phyloP scores from a whole-genome alignment of 2,113 vertebrate species.

The Vulpes vulpes region DNA sequence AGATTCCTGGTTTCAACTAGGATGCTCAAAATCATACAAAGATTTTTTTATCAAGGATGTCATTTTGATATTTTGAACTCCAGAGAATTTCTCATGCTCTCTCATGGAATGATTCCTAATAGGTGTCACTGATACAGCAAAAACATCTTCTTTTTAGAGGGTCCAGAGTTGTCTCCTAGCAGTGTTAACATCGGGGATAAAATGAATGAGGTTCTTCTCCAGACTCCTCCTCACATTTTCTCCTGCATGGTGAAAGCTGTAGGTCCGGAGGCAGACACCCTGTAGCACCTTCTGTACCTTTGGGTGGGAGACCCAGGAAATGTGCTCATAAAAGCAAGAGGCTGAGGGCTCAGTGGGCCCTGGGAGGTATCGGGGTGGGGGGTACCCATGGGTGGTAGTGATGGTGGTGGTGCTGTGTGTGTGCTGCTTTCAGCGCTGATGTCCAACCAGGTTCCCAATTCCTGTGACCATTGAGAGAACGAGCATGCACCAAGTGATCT shows the following conservation, averaged over 20 bases:
- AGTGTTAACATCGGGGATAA: background rate
- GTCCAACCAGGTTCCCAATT: background rate
- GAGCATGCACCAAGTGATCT: background rate
- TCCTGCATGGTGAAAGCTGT: background rate
- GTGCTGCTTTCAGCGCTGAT: background rate
- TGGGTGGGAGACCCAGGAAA: background rate
- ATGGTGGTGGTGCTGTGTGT: no score
- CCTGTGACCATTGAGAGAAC: background rate
- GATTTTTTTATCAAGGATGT: conserved; percentile 60
- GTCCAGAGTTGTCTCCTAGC: background rate
- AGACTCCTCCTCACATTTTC: background rate
- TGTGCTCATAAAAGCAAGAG: background rate
- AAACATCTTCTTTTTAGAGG: background rate
- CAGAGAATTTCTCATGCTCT: conserved; percentile 43
- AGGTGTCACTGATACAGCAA: background rate
- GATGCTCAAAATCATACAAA: background rate
- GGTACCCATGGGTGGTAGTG: no score
- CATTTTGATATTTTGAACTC: conserved; percentile 53
- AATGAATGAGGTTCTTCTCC: background rate
- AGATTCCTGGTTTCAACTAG: conserved; percentile 40
- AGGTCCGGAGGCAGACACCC: background rate
- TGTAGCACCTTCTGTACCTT: background rate
- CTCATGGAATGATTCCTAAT: background rate
- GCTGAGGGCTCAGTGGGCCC: background rate
- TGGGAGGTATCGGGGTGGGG: no score